Conservation (phyloP, 1,140 invertebrate genomes). For the Drosophila santomea region DNA sequence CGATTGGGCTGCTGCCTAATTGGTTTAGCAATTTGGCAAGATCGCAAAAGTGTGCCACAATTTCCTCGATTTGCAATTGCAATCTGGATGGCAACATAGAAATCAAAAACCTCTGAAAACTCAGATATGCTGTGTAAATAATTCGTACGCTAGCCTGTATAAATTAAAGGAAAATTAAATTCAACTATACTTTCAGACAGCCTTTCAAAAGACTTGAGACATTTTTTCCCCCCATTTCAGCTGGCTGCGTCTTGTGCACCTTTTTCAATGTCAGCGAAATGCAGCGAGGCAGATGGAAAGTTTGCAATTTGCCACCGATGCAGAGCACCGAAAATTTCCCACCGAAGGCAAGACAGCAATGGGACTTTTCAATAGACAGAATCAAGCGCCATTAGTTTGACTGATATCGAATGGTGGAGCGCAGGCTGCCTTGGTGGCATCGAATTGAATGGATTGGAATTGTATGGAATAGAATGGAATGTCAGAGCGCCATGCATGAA, state of each 20-base stretch:
- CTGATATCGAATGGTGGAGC: conserved; percentile 52
- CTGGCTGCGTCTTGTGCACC: conserved; percentile 13
- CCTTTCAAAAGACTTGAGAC: background rate
- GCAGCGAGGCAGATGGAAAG: conserved; percentile 31
- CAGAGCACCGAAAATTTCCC: too few relatives aligned
- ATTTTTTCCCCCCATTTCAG: background rate
- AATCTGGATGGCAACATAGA: background rate
- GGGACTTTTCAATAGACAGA: conserved; percentile 65
- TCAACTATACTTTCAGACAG: background rate
- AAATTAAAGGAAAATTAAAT: background rate
- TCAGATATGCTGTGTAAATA: background rate
- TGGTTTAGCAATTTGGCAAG: conserved; percentile 1
- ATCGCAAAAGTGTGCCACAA: conserved; percentile 22
- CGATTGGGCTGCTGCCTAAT: conserved; percentile 9
- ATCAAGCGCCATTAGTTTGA: conserved; percentile 73
- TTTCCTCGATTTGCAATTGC: conserved; percentile 50
- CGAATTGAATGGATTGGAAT: conserved; percentile 34
- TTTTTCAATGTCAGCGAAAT: conserved; percentile 69
- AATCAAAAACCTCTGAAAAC: background rate
- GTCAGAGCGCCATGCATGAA: conserved; percentile 54
- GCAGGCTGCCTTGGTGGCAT: conserved; percentile 16
- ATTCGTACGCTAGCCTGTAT: background rate
- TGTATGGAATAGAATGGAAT: conserved; percentile 5
- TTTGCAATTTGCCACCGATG: conserved; percentile 35
- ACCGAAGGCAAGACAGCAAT: conserved; percentile 17